Percentiles rank a stretch among this genome's conserved stretches.
Evolutionary conservation across 2,797 vertebrate species (phyloP).

Genomic region (Argya squamiceps): DNA sequence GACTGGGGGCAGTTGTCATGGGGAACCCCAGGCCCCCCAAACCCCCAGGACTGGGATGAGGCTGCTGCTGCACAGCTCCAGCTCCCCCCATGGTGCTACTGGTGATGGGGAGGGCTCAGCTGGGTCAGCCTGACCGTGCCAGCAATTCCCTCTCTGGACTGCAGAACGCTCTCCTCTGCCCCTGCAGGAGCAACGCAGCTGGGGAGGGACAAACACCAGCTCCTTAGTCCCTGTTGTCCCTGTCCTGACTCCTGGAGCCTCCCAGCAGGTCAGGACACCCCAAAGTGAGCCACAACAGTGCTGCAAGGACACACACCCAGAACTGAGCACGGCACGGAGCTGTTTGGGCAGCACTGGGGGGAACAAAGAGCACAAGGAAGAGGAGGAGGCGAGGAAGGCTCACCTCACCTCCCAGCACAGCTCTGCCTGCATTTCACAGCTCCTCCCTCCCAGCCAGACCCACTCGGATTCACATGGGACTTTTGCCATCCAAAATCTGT

Average conservation of each 20-base stretch:
- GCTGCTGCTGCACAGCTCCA: neutral
- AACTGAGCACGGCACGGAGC: fast-evolving
- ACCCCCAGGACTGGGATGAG: neutral
- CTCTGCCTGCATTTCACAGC: neutral
- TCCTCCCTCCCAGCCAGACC: neutral
- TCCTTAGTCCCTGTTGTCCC: fast-evolving
- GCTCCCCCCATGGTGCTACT: neutral
- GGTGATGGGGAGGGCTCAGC: neutral
- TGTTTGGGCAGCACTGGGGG: neutral
- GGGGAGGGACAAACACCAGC: neutral
- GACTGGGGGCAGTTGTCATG: fast-evolving
- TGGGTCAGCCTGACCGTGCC: neutral
- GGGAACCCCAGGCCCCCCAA: neutral
- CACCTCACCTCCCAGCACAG: neutral
- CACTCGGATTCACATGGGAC: fast-evolving
- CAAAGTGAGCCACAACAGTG: neutral
- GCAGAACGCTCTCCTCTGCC: fast-evolving
- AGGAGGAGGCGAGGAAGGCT: neutral
- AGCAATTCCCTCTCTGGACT: neutral
- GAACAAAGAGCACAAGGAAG: neutral
- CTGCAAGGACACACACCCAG: neutral
- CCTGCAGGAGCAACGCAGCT: neutral
- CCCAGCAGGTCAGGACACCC: neutral
- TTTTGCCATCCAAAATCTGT: neutral
- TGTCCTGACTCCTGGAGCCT: neutral